Percentiles rank a stretch among this genome's conserved stretches.
These are phyloP conservation scores for Terrapene triunguis DNA, from an alignment of 2,113 vertebrate genomes.

Conservation along the genomic window DNA sequence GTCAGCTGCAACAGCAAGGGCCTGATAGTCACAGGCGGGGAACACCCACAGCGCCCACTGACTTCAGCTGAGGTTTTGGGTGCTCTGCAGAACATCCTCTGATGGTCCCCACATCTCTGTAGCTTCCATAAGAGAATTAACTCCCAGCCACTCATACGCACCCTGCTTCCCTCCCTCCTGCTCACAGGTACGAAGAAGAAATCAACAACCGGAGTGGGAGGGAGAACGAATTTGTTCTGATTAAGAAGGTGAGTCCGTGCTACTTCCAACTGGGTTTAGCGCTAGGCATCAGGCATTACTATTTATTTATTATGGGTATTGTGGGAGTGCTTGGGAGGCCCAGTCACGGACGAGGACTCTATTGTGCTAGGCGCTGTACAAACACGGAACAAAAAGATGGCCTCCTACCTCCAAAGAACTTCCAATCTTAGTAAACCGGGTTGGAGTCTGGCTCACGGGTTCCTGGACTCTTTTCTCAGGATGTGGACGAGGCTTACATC, in stretches of 20 bases:
- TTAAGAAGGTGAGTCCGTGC: conserved; percentile 76
- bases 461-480: conserved; percentile 66
- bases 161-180: background rate
- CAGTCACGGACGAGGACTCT: background rate
- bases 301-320: background rate
- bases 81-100: background rate
- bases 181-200: conserved; percentile 78
- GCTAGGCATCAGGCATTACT: background rate
- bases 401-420: background rate
- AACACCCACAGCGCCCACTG: background rate
- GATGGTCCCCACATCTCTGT: background rate
- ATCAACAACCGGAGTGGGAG: conserved; percentile 77
- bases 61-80: background rate
- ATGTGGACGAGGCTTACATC: conserved; percentile 92
- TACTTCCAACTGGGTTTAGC: background rate
- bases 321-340: background rate
- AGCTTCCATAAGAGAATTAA: background rate
- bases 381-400: background rate
- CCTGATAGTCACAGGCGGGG: background rate
- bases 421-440: background rate
- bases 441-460: background rate
- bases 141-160: background rate
- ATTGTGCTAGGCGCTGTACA: background rate
- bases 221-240: conserved; percentile 81
- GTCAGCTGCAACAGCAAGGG: background rate